Conservation (phyloP, 2,113 vertebrate genomes). For the Hylia prasina region DNA sequence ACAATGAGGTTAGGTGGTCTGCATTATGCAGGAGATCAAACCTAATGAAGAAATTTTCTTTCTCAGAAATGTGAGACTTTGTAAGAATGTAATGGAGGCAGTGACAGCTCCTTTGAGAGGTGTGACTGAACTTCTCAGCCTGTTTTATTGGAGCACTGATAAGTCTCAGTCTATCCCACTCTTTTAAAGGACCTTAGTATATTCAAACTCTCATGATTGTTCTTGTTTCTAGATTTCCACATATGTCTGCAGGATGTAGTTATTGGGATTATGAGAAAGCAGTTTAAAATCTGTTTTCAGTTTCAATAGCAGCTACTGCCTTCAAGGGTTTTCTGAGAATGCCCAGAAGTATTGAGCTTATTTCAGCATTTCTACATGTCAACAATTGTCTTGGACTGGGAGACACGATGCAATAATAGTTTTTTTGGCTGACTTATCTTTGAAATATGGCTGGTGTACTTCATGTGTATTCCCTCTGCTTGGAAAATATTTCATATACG, state of each 20-base stretch:
- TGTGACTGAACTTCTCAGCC: not conserved
- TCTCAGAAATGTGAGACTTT: not conserved
- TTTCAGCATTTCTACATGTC: not conserved
- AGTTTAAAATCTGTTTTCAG: not conserved
- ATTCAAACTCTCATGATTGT: not conserved
- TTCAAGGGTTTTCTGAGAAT: not conserved
- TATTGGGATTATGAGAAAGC: not conserved
- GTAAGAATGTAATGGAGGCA: not conserved
- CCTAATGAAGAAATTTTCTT: not conserved
- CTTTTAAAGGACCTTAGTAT: not conserved
- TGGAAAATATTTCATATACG: not conserved
- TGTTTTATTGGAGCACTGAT: not conserved
- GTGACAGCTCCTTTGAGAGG: not conserved
- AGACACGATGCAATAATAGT: rapidly evolving
- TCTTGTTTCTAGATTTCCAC: not conserved
- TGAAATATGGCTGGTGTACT: not conserved
- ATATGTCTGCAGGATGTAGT: not conserved
- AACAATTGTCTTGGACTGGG: not conserved
- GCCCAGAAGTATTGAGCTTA: not conserved
- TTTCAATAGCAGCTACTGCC: not conserved
- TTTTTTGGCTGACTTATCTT: not conserved
- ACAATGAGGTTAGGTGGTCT: not conserved
- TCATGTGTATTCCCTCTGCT: not conserved
- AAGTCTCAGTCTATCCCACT: not conserved
- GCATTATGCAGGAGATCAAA: not conserved